phyloP scores from a whole-genome alignment of 2,113 vertebrate species.

The Cololabis saira region DNA sequence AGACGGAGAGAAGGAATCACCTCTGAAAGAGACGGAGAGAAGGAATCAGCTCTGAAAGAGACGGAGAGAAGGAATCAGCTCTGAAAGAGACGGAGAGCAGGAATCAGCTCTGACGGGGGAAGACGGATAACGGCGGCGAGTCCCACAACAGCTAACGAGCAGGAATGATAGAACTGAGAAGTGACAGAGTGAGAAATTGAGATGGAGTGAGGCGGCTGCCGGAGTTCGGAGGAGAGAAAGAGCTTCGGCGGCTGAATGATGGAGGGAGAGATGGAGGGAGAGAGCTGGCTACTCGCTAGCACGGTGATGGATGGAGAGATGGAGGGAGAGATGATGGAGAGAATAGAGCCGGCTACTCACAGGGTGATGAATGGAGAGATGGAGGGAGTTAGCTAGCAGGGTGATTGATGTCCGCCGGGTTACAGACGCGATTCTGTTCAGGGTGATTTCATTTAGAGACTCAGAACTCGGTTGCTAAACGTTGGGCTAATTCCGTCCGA shows the following conservation, averaged over 20 bases:
- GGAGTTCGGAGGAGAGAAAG: slow-evolving; percentile 41
- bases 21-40: no score
- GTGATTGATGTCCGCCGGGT: slow-evolving; percentile 55
- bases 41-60: no score
- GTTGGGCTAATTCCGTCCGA: slow-evolving; percentile 44
- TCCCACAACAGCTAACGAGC: slow-evolving; percentile 38
- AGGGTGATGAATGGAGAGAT: no score
- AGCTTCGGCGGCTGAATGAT: slow-evolving; percentile 13
- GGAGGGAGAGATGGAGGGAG: slow-evolving; percentile 29
- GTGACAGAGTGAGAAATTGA: slow-evolving; percentile 42
- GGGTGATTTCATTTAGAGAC: slow-evolving; percentile 46
- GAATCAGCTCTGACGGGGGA: slow-evolving; percentile 32
- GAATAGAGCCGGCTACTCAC: no score
- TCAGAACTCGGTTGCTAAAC: slow-evolving; percentile 33
- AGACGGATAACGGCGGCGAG: slow-evolving; percentile 26
- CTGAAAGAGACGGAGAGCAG: slow-evolving; percentile 7
- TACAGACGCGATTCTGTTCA: slow-evolving; percentile 35
- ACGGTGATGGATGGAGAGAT: no score
- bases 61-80: no score
- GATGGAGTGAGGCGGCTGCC: slow-evolving; percentile 34
- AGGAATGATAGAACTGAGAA: slow-evolving; percentile 37
- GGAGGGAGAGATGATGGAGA: no score
- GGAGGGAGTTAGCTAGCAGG: no score
- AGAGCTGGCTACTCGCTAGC: slow-evolving; percentile 27
- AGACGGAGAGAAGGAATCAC: no score